Evolutionary conservation across 2,113 vertebrate genomes (phyloP).

Genomic region (Rhinogobius similis): DNA sequence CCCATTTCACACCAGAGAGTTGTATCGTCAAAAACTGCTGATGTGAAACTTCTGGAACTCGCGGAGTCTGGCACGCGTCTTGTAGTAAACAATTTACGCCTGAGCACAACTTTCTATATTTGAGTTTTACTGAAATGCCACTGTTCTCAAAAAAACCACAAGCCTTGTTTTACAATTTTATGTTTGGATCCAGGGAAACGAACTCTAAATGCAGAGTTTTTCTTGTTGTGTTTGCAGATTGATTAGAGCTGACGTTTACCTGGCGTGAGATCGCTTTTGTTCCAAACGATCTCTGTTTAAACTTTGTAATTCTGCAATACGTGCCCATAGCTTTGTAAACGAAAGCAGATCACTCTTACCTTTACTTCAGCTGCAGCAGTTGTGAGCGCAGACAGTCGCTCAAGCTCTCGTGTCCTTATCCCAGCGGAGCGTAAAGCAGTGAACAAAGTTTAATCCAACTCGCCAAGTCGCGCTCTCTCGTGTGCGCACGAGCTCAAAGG

Average conservation of each 20-base stretch:
- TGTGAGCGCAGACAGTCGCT: constrained; percentile 33
- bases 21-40: not conserved
- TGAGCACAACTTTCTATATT: not conserved
- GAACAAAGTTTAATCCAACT: constrained; percentile 48
- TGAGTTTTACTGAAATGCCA: not conserved
- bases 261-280: not conserved
- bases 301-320: not conserved
- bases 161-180: constrained; percentile 3
- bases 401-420: constrained; percentile 40
- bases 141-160: not conserved
- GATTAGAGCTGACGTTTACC: not conserved
- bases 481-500: constrained; percentile 12
- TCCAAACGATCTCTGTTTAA: not conserved
- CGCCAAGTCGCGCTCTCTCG: constrained; percentile 22
- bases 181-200: not conserved
- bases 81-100: not conserved
- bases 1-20: not conserved
- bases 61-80: constrained; percentile 1
- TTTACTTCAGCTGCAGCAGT: constrained; percentile 21
- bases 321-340: not conserved
- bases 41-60: not conserved
- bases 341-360: constrained; percentile 50
- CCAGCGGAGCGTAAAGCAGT: constrained; percentile 20
- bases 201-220: not conserved
- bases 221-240: not conserved